Conservation (phyloP, 1,140 invertebrate species). For the Vanessa tameamea region DNA sequence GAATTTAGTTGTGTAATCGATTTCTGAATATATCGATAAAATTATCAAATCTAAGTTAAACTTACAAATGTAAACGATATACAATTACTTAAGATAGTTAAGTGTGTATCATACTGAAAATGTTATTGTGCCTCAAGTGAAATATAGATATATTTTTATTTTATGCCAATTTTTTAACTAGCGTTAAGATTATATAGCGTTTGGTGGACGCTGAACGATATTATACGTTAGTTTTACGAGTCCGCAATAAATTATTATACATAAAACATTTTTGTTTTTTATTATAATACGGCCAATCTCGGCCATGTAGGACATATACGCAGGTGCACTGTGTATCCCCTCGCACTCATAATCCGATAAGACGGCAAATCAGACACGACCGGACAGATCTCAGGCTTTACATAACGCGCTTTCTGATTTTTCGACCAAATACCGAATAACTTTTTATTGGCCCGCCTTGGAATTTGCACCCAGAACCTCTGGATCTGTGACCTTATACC, state of each 20-base stretch:
- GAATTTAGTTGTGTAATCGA: conserved; percentile 7
- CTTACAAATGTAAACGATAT: conserved; percentile 45
- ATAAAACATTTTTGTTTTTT: conserved; percentile 17
- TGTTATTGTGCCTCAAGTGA: conserved; percentile 62
- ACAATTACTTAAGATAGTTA: conserved; percentile 46
- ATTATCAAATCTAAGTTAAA: conserved; percentile 35
- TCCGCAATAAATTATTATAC: conserved; percentile 55
- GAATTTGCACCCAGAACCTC: no score
- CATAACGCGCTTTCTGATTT: no score
- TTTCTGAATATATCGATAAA: conserved; percentile 12
- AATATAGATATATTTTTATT: conserved; percentile 61
- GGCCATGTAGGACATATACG: no score
- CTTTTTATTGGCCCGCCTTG: no score
- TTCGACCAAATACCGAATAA: no score
- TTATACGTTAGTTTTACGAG: conserved; percentile 44
- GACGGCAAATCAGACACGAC: no score
- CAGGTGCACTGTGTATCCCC: no score
- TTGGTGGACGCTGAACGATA: conserved; percentile 39
- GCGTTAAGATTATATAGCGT: conserved; percentile 47
- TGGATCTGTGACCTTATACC: no score
- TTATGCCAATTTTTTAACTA: conserved; percentile 64
- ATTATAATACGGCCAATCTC: neutral
- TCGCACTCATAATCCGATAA: no score
- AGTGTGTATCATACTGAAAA: conserved; percentile 51
- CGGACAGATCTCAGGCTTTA: no score